These are phyloP conservation scores for Drosophila silvestris DNA, from an alignment of 2,888 invertebrate species.

Conservation along the genomic window DNA sequence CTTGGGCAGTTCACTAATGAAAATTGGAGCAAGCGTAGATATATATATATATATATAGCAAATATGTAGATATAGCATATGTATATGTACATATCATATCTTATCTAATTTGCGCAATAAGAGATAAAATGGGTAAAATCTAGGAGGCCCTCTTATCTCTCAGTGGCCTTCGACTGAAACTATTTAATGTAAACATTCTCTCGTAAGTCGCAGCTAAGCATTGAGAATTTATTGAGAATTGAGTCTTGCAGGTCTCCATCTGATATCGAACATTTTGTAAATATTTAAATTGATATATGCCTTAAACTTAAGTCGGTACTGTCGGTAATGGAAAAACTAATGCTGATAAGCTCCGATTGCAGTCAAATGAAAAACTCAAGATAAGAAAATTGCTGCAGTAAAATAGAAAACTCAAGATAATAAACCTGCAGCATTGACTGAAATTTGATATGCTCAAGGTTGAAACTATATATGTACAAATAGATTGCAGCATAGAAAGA, in stretches of 20 bases:
- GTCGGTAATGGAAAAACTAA: neutral
- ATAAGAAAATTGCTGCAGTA: slow-evolving; percentile 13
- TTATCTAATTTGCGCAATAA: slow-evolving; percentile 55
- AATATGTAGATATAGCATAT: neutral
- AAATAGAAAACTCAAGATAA: slow-evolving; percentile 15
- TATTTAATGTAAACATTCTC: slow-evolving; percentile 14
- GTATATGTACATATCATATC: slow-evolving; percentile 30
- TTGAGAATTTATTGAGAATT: slow-evolving; percentile 3
- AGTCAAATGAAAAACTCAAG: slow-evolving; percentile 5
- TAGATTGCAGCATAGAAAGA: slow-evolving; percentile 3
- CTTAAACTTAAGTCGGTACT: neutral
- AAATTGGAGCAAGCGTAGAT: slow-evolving; percentile 31
- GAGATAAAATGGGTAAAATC: slow-evolving; percentile 43
- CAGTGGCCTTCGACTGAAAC: neutral
- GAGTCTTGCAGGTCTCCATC: neutral
- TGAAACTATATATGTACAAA: slow-evolving; percentile 9
- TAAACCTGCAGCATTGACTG: slow-evolving; percentile 5
- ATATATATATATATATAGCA: neutral
- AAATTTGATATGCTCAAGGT: slow-evolving; percentile 13
- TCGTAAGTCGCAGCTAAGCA: neutral
- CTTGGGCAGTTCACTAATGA: slow-evolving; percentile 9
- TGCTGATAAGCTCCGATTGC: slow-evolving; percentile 18
- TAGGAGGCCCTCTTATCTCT: slow-evolving; percentile 30
- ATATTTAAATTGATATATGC: slow-evolving; percentile 31
- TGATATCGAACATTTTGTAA: slow-evolving; percentile 27